These are phyloP conservation scores for Staurois parvus DNA, from an alignment of 2,797 vertebrate genomes.

Conservation along the genomic window DNA sequence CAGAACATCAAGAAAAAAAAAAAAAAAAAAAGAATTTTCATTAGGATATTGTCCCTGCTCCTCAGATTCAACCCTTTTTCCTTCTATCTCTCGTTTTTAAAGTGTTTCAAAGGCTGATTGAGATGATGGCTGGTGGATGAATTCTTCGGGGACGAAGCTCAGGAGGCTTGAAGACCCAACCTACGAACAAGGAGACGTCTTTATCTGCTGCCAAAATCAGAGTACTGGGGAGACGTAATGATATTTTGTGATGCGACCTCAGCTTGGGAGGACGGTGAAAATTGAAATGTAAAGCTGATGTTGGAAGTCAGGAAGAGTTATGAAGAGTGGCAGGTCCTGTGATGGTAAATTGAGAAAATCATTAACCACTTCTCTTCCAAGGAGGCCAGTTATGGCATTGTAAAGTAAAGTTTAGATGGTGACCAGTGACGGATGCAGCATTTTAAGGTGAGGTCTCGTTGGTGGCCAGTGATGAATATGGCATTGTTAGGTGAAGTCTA, in stretches of 20 bases:
- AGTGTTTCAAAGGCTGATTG: slow-evolving; percentile 4
- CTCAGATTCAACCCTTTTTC: slow-evolving; percentile 13
- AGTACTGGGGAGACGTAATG: background rate
- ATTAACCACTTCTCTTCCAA: background rate
- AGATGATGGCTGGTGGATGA: background rate
- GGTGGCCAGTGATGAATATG: no score
- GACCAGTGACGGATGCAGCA: no score
- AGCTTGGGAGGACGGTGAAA: slow-evolving; percentile 22
- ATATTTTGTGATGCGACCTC: slow-evolving; percentile 5
- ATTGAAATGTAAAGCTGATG: slow-evolving; percentile 55
- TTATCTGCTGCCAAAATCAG: slow-evolving; percentile 34
- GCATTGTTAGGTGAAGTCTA: no score
- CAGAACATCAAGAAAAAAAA: background rate
- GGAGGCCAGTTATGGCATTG: no score
- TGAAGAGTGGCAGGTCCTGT: slow-evolving; percentile 32
- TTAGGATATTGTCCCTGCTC: slow-evolving; percentile 5
- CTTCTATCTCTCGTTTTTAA: slow-evolving; percentile 7
- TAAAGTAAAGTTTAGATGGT: no score
- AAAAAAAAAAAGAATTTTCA: background rate
- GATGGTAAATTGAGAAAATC: background rate
- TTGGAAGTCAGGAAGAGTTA: slow-evolving; percentile 22
- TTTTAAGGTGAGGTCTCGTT: no score
- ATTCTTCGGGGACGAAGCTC: slow-evolving; percentile 31
- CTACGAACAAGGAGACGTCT: slow-evolving; percentile 1
- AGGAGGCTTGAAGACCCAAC: slow-evolving; percentile 10